These are phyloP conservation scores for Hoplodrina ambigua DNA, from an alignment of 2,888 invertebrate genomes.

Conservation along the genomic window DNA sequence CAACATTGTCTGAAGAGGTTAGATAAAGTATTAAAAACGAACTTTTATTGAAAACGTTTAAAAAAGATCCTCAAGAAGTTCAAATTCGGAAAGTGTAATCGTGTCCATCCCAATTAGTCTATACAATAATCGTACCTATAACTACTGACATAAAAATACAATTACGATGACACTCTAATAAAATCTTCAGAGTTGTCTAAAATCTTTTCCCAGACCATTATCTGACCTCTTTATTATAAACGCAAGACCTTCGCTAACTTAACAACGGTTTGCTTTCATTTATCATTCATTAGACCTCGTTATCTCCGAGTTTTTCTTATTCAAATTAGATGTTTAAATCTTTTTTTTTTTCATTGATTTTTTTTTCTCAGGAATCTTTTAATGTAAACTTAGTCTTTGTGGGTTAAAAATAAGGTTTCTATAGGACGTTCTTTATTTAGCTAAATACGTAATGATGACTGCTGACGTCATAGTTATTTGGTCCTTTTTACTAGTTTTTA, in stretches of 20 bases:
- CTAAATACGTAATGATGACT: slow-evolving; percentile 34
- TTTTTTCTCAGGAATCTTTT: slow-evolving; percentile 33
- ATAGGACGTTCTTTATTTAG: slow-evolving; percentile 29
- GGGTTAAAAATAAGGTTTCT: slow-evolving; percentile 29
- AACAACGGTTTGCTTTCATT: slow-evolving; percentile 48
- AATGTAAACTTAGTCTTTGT: slow-evolving; percentile 39
- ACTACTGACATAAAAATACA: neutral
- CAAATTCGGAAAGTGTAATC: neutral
- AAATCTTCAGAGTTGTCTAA: slow-evolving; percentile 12
- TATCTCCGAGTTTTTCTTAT: slow-evolving; percentile 58
- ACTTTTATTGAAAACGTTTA: no score
- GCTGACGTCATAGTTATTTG: neutral
- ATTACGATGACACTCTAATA: slow-evolving; percentile 7
- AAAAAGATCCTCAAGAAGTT: no score
- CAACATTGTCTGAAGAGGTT: neutral
- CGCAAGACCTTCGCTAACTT: slow-evolving; percentile 39
- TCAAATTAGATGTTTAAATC: slow-evolving; percentile 59
- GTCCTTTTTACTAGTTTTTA: neutral
- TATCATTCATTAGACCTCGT: slow-evolving; percentile 58
- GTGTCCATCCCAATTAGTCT: neutral
- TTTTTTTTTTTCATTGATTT: slow-evolving; percentile 39
- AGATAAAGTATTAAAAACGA: no score
- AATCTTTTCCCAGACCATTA: neutral
- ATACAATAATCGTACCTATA: slow-evolving; percentile 9
- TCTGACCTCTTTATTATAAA: slow-evolving; percentile 29